Conservation (phyloP, 2,888 invertebrate species). For the Archips crataeganus region DNA sequence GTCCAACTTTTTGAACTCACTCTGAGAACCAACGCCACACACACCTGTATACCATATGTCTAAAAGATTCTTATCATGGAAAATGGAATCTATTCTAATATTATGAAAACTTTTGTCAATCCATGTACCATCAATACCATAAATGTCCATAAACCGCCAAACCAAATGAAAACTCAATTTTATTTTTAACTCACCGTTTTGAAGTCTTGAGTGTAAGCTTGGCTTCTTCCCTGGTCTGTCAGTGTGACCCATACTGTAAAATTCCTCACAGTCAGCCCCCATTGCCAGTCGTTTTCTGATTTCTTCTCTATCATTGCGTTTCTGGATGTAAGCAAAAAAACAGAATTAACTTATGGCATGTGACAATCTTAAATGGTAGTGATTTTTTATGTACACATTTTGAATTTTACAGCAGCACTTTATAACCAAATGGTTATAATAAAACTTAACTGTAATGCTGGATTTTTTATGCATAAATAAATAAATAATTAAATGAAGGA, state of each 20-base stretch:
- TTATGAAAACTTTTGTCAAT: no score
- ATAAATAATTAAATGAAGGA: background rate
- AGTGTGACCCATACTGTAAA: slow-evolving; percentile 85
- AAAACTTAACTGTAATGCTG: no score
- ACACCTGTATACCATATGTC: no score
- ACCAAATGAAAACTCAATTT: background rate
- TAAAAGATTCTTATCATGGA: no score
- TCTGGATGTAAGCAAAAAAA: slow-evolving; percentile 82
- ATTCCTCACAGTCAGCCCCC: slow-evolving; percentile 92
- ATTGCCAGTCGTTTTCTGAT: slow-evolving; percentile 95
- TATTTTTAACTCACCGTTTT: slow-evolving; percentile 88
- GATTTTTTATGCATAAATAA: no score
- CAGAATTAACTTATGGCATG: slow-evolving; percentile 11
- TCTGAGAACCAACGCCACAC: no score
- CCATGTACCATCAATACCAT: background rate
- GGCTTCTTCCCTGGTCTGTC: slow-evolving; percentile 93
- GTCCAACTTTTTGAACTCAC: no score
- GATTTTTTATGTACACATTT: no score
- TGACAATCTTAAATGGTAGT: slow-evolving; percentile 7
- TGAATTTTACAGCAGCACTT: no score
- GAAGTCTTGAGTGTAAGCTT: slow-evolving; percentile 94
- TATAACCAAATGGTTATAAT: no score
- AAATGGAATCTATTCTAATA: no score
- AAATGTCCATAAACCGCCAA: background rate
- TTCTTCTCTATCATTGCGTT: slow-evolving; percentile 96